These are phyloP conservation scores for Plectropomus leopardus DNA, from an alignment of 2,113 vertebrate species.

Conservation along the genomic window DNA sequence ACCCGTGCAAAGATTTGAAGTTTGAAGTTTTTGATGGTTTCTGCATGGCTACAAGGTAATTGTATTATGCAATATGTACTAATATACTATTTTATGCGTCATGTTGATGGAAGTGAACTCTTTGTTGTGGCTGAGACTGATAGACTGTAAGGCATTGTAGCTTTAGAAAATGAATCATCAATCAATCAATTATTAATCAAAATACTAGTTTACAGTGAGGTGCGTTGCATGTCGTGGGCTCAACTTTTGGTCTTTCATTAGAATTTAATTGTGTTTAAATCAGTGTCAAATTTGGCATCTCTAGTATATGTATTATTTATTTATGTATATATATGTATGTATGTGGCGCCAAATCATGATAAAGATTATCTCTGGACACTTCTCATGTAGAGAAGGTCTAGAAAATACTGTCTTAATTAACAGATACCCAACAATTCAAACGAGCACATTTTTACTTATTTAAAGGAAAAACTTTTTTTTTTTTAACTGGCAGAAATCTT, in stretches of 20 bases:
- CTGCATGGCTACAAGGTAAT: not conserved
- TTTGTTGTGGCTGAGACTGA: not conserved
- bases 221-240: not conserved
- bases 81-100: not conserved
- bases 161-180: not conserved
- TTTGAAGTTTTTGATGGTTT: not conserved
- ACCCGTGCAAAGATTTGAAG: not conserved
- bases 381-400: no score
- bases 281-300: no score
- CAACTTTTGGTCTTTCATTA: not conserved
- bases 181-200: not conserved
- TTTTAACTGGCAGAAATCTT: no score
- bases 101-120: not conserved
- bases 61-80: not conserved
- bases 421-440: no score
- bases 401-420: no score
- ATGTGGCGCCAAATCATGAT: no score
- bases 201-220: not conserved
- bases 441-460: no score
- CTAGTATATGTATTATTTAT: no score
- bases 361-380: no score
- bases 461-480: no score
- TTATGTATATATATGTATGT: no score
- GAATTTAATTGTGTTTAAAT: no score
- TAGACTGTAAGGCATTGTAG: not conserved